Base-by-base conservation (phyloP, 2,888 invertebrate genomes). In the Prosopocoilus inquinatus region DNA sequence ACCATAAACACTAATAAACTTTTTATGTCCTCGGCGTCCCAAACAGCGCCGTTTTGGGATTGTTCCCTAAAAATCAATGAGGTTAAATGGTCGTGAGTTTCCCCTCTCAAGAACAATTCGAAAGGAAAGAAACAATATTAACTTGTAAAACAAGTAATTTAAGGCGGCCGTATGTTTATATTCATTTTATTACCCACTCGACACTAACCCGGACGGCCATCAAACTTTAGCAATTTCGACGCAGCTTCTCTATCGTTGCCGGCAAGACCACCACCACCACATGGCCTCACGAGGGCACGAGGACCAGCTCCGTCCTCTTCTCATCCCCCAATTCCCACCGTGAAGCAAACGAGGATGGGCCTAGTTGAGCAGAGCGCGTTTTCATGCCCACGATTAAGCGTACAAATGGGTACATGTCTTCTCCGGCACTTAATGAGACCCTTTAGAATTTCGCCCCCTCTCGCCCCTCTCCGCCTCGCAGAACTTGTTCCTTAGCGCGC, bases 141-240 rank as follows among this genome's bases (percentile, higher is more conserved):
- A 44, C 50, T 44, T 44, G 50, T 44, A 35, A 28, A 15, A 32
- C 28, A 38, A 53, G 47, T 53, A 53, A 53, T 47, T 53, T 47
- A 41, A 39, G 46, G 43, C 41, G 34, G 34, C 12, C 53, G 57
- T 57, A 60, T 53, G 55, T 58, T 58, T 60, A 61, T 59, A 57
- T 52, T 61, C 59, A 57, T 59, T 61, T 59, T 59, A 61, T 61
- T 59, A 57, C 56, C 55, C 52, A 53, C 57, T 57, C 44, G 51
- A 57, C 50, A 57, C 36, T 60, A 58, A 58, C 51, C 48, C 45
- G 43, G 50, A 43, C 55, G 57, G 57, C 59, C 59, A 59, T 61
- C 61, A 59, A 61, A 61, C 59, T 61, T 59, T 61, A 50, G 53
- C 61, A 59, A 57, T 61, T 61, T 57, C 51, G 49, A 49, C 53